Evolutionary conservation across 2,113 vertebrate genomes (phyloP).

Genomic region (Gasterosteus aculeatus): DNA sequence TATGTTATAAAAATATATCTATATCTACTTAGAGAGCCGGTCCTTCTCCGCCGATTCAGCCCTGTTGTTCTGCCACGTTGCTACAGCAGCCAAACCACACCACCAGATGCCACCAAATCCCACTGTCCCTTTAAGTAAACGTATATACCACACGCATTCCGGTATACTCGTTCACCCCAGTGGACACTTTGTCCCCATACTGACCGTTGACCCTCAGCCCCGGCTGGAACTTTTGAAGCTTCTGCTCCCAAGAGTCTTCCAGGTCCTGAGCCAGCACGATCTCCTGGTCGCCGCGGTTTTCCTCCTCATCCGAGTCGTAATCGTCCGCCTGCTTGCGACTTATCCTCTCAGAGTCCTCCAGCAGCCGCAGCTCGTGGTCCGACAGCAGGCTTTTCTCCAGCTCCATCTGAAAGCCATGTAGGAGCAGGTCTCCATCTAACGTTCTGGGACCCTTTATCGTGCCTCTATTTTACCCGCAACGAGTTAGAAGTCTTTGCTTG

Average conservation of each 20-base stretch:
- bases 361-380: slow-evolving; percentile 88
- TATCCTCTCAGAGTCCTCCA: slow-evolving; percentile 84
- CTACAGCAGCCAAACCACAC: background rate
- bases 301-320: slow-evolving; percentile 83
- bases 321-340: slow-evolving; percentile 78
- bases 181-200: background rate
- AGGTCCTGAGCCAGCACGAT: slow-evolving; percentile 87
- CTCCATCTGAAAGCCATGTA: slow-evolving; percentile 84
- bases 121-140: background rate
- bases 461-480: background rate
- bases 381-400: slow-evolving; percentile 89
- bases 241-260: slow-evolving; percentile 95
- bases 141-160: background rate
- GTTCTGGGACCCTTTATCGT: background rate
- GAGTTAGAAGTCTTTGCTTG: background rate
- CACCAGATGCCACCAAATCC: background rate
- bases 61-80: background rate
- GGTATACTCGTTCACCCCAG: background rate
- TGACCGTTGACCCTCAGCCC: slow-evolving; percentile 84
- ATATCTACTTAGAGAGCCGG: background rate
- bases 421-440: background rate
- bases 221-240: slow-evolving; percentile 79
- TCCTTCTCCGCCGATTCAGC: background rate
- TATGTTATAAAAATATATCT: background rate
- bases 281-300: slow-evolving; percentile 33